Evolutionary conservation across 2,113 vertebrate species (phyloP).

Genomic region (Jaculus jaculus): DNA sequence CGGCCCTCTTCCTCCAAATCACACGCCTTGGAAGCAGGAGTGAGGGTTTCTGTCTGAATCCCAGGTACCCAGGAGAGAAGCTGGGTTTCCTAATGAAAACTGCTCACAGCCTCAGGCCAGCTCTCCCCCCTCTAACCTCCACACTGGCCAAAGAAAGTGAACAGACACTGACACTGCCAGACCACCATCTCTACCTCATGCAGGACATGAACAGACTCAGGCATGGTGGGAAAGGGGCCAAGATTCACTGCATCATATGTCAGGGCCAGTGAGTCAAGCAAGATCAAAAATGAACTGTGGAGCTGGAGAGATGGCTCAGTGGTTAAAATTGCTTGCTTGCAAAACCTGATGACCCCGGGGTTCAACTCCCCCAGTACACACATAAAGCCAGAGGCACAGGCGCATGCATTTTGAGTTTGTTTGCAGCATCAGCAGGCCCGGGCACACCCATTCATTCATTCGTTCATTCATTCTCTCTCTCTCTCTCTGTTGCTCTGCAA

Average conservation of each 20-base stretch:
- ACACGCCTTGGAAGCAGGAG: not conserved
- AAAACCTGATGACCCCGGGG: no score
- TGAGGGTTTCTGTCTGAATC: not conserved
- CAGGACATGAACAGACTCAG: not conserved
- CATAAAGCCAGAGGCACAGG: no score
- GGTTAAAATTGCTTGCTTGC: no score
- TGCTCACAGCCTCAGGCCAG: not conserved
- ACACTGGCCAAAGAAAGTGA: not conserved
- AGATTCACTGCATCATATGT: not conserved
- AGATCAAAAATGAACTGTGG: not conserved
- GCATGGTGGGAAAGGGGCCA: not conserved
- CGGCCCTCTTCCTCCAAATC: not conserved
- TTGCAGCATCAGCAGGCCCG: no score
- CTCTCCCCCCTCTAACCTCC: not conserved
- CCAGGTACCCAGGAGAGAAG: not conserved
- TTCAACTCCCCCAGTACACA: no score
- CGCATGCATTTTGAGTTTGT: no score
- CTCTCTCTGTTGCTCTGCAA: no score
- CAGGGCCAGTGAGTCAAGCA: not conserved
- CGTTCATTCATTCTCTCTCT: no score
- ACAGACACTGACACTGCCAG: not conserved
- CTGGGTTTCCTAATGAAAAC: not conserved
- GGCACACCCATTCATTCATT: no score
- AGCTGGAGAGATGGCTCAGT: no score
- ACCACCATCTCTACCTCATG: not conserved